Evolutionary conservation across 2,113 vertebrate species (phyloP), one percentile per base, ranked within the genome.

Genomic region (Chelonoidis abingdonii): DNA sequence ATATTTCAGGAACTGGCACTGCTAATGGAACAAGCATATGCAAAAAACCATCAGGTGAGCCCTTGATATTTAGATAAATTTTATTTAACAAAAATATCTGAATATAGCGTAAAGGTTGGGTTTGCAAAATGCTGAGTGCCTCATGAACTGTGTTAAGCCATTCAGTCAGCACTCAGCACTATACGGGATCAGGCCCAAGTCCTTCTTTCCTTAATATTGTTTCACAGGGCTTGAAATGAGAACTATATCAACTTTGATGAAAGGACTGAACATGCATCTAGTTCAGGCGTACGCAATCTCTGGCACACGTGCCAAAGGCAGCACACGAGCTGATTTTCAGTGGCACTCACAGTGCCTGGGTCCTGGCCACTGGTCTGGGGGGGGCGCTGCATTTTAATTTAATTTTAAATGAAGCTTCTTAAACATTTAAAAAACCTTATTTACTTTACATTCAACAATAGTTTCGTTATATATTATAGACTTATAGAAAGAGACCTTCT

Each of bases 221-320:
- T 0, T 0, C 38, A n/a, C 49, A 5, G 10, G 17, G 65, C 88
- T 87, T 75, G 84, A 79, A 35, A 49, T 12, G 1, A 79, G 56
- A 93, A 35, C 47, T 75, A 88, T 88, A 88, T 50, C 89, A 91
- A 53, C 13, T 38, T 44, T 35, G 52, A 53, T 2, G 83, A 91
- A 47, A 65, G 83, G n/a, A 50, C 35, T 62, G 29, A 29, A 69
- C 87, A 44, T 0, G 1, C 9, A 2, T 41, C 62, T 21, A 84
- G n/a, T 89, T 90, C 47, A 49, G 47, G 47, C 10, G 10, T 49
- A 49, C 10, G 47, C 47, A 49, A 10, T 49, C 10, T 49, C 47
- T 49, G 47, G 47, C 10, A 49, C 47, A 44, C 6, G 44, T 44
- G 44, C 44, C 8, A 7, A 44, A 44, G 44, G 44, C 44, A 7